Percentiles rank a stretch among this genome's conserved stretches.
Conservation (phyloP, 2,113 vertebrate species). For the Apodemus speciosus region DNA sequence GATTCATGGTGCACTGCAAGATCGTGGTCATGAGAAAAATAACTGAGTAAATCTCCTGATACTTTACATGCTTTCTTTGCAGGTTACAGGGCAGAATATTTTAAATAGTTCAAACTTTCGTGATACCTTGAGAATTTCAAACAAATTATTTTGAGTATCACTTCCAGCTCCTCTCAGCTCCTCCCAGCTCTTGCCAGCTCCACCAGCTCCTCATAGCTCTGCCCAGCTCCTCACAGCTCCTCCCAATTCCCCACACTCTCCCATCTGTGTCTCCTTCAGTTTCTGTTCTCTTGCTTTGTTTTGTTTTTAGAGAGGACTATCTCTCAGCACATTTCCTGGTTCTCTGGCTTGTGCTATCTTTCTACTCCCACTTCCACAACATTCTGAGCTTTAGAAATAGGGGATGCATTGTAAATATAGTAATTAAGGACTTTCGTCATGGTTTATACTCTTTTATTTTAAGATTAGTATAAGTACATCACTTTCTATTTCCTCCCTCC, state of each 20-base stretch:
- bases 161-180: too few relatives aligned
- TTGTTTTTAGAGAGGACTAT: background rate
- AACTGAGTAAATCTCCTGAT: background rate
- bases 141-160: background rate
- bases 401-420: background rate
- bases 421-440: background rate
- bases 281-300: background rate
- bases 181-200: too few relatives aligned
- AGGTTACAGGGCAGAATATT: background rate
- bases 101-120: too few relatives aligned
- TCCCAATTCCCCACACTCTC: too few relatives aligned
- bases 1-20: background rate
- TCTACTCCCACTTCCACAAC: background rate
- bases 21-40: background rate
- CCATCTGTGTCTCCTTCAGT: background rate
- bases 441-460: background rate
- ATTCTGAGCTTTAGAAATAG: background rate
- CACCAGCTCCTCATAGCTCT: too few relatives aligned
- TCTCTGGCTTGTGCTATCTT: background rate
- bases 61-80: background rate
- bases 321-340: background rate
- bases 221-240: too few relatives aligned
- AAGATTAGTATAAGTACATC: background rate
- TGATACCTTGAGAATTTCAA: background rate
- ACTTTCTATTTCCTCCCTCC: background rate